These are phyloP conservation scores for Limulus polyphemus DNA, from an alignment of 2,888 invertebrate species.

Conservation along the genomic window DNA sequence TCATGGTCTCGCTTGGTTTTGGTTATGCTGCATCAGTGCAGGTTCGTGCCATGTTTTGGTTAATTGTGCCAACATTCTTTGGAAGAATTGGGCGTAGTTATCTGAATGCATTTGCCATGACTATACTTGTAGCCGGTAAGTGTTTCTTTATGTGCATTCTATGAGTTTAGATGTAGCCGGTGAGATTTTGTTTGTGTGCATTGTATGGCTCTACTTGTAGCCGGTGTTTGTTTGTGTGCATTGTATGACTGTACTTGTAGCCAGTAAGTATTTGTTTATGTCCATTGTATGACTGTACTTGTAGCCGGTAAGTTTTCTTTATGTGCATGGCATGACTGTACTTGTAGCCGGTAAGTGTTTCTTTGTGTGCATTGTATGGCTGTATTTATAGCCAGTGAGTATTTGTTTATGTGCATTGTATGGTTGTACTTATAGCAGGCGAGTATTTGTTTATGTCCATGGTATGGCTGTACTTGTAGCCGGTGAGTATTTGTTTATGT, in stretches of 20 bases:
- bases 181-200: slow-evolving; percentile 2
- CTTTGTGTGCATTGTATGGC: background rate
- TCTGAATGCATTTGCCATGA: slow-evolving; percentile 9
- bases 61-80: slow-evolving; percentile 9
- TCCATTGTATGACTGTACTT: slow-evolving; percentile 3
- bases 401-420: background rate
- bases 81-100: slow-evolving; percentile 13
- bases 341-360: slow-evolving; percentile 11
- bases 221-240: slow-evolving; percentile 4
- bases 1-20: slow-evolving; percentile 3
- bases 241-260: slow-evolving; percentile 6
- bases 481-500: slow-evolving; percentile 6
- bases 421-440: slow-evolving; percentile 12
- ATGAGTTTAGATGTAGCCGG: slow-evolving; percentile 9
- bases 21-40: slow-evolving; percentile 14
- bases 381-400: slow-evolving; percentile 12
- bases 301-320: slow-evolving; percentile 10
- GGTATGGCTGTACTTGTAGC: slow-evolving; percentile 7
- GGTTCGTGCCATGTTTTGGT: slow-evolving; percentile 12
- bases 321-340: slow-evolving; percentile 3
- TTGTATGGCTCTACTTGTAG: slow-evolving; percentile 6
- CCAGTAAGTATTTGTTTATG: slow-evolving; percentile 6
- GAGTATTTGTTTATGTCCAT: background rate
- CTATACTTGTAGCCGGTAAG: slow-evolving; percentile 13
- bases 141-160: background rate